These are phyloP conservation scores for Rhodophaea formosa DNA, from an alignment of 2,888 invertebrate genomes.

Conservation along the genomic window DNA sequence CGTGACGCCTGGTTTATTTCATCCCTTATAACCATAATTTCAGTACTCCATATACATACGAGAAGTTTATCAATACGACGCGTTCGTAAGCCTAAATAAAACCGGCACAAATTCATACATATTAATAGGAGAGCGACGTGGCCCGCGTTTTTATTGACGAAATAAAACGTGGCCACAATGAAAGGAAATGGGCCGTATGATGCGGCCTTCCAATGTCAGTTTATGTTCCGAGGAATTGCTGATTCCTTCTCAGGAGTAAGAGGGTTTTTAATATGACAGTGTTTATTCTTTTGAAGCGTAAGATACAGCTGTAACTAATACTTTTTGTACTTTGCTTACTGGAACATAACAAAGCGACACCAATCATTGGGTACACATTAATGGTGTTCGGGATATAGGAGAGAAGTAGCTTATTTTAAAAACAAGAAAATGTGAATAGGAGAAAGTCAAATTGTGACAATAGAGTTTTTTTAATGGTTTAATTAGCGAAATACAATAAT, in stretches of 20 bases:
- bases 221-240: constrained; percentile 34
- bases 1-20: too few species aligned
- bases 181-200: constrained; percentile 56
- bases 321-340: too few species aligned
- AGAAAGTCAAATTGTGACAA: too few species aligned
- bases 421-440: too few species aligned
- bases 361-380: too few species aligned
- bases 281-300: background rate
- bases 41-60: constrained; percentile 4
- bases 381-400: too few species aligned
- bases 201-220: constrained; percentile 52
- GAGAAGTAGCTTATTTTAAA: too few species aligned
- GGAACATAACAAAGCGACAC: too few species aligned
- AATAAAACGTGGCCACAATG: constrained; percentile 56
- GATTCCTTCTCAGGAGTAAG: background rate
- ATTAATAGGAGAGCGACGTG: constrained; percentile 59
- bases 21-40: background rate
- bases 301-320: too few species aligned
- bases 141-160: constrained; percentile 52
- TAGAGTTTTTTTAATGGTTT: too few species aligned
- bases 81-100: constrained; percentile 37
- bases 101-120: constrained; percentile 60
- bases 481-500: too few species aligned
- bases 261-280: background rate
- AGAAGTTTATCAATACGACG: constrained; percentile 16